A percentile compares a stretch with the other conserved stretches of the same genome.
phyloP scores from a whole-genome alignment of 2,888 invertebrate genomes.

The Siphlonurus alternatus region DNA sequence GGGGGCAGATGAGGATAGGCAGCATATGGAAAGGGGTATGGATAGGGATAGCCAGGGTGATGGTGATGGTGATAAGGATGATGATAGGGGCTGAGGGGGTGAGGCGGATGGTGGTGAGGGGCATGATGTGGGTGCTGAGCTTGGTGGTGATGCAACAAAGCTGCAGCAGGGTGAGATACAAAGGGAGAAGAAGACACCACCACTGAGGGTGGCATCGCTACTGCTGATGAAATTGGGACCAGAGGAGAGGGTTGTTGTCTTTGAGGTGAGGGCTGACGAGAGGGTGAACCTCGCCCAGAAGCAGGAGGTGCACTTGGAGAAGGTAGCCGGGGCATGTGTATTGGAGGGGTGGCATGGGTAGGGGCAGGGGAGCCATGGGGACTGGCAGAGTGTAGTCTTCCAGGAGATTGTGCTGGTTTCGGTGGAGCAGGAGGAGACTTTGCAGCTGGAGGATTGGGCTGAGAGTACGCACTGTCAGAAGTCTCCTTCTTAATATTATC shows the following conservation, averaged over 20 bases:
- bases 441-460: constrained; percentile 11
- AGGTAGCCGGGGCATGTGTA: not conserved
- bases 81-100: constrained; percentile 43
- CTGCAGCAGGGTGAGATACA: constrained; percentile 17
- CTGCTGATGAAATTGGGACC: not conserved
- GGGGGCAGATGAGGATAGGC: constrained; percentile 28
- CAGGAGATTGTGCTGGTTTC: constrained; percentile 15
- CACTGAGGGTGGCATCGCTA: not conserved
- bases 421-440: constrained; percentile 17
- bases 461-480: not conserved
- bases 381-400: not conserved
- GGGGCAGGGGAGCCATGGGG: not conserved
- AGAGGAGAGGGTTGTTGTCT: constrained; percentile 7
- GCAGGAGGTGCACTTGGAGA: not conserved
- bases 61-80: constrained; percentile 48
- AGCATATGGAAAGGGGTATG: constrained; percentile 26
- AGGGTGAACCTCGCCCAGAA: constrained; percentile 31
- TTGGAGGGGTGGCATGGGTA: not conserved
- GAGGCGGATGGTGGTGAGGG: constrained; percentile 20
- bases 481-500: not conserved
- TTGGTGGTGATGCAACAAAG: constrained; percentile 51
- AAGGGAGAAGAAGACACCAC: not conserved
- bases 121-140: constrained; percentile 25
- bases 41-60: constrained; percentile 29
- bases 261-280: constrained; percentile 20